These are phyloP conservation scores for Otis tarda DNA, from an alignment of 2,113 vertebrate species.

Conservation along the genomic window DNA sequence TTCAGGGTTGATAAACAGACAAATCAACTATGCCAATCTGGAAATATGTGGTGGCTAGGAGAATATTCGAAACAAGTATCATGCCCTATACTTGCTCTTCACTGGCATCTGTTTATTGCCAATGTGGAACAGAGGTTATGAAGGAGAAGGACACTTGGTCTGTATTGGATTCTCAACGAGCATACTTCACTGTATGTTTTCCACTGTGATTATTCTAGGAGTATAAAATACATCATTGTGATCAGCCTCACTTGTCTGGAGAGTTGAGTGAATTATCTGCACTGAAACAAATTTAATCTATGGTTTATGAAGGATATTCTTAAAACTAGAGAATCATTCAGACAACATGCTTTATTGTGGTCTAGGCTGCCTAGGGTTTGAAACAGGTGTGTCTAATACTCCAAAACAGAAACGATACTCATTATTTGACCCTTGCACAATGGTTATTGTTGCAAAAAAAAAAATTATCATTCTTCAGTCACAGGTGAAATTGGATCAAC, in stretches of 20 bases:
- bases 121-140: neutral
- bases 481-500: neutral
- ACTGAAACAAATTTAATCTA: neutral
- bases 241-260: neutral
- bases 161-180: neutral
- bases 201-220: neutral
- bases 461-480: neutral
- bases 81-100: neutral
- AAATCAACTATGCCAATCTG: fast-evolving
- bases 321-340: neutral
- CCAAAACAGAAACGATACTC: neutral
- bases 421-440: neutral
- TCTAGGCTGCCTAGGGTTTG: neutral
- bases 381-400: neutral
- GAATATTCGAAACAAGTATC: neutral
- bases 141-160: neutral
- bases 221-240: neutral
- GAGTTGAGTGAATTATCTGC: neutral
- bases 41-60: neutral
- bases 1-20: neutral
- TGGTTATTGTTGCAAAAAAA: neutral
- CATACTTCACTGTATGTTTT: neutral
- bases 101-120: neutral
- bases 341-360: neutral
- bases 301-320: neutral